Base-by-base conservation (phyloP, 2,797 vertebrate species). In the Sebastes elongatus region DNA sequence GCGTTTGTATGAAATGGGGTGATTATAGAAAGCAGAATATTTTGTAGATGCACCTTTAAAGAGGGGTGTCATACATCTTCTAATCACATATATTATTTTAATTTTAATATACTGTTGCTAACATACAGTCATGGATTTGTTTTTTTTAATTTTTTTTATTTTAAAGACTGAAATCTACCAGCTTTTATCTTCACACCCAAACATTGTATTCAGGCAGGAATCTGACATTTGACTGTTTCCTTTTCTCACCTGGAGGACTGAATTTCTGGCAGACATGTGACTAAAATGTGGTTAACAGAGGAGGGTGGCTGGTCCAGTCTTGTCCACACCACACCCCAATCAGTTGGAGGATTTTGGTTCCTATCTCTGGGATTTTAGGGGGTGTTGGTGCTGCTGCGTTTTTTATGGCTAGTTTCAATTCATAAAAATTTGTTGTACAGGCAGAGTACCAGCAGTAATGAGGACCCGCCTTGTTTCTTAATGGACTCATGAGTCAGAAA, bases 181-280 rank as follows among this genome's bases (percentile, higher is more conserved):
- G 4, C n/a, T 38, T 69, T 46, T 32, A 52, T 61, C 55, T 53
- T 52, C 20, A 63, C 56, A 68, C 14, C 20, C 2, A 0, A 52
- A 59, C 11, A 23, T n/a, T 80, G n/a, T 72, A 10, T 67, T 83
- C 67, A 59, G 76, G 59, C 52, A 71, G 4, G 67, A 73, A 62
- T 27, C 59, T 35, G 10, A 76, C 83, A 84, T 81, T 66, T 81
- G 20, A 32, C 25, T 78, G 27, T 71, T 81, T 80, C 49, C 46
- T 71, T 75, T 81, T 80, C 68, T 71, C 61, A 67, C 67, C 65
- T 68, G 38, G 6, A 61, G 0, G 3, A 38, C 23, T 25, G 22
- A 56, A 33, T 35, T 35, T 35, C 35, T 35, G 35, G 35, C 35
- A 35, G 33, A 42, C 81, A 66, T 6, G 22, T 74, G 69, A 85